Evolutionary conservation across 2,888 invertebrate genomes (phyloP).

Genomic region (Notodonta dromedarius): DNA sequence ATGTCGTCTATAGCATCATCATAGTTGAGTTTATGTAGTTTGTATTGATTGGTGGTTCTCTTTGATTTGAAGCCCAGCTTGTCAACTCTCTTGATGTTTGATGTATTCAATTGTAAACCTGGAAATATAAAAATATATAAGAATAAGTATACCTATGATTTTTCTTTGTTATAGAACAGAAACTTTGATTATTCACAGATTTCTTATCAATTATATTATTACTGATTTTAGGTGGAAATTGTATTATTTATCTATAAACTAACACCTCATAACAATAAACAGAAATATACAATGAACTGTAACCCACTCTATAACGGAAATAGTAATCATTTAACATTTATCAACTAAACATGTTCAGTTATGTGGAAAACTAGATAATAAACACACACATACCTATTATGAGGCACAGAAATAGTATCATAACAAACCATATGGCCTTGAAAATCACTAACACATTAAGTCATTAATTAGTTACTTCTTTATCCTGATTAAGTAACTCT

Average conservation of each 20-base stretch:
- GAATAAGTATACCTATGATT: not conserved
- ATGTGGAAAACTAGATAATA: slow-evolving; percentile 7
- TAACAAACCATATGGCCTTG: not conserved
- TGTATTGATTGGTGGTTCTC: slow-evolving; percentile 35
- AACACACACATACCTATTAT: not conserved
- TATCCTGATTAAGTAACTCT: too few relatives aligned
- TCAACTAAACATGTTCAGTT: too few relatives aligned
- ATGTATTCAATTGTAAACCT: slow-evolving; percentile 40
- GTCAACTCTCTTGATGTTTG: slow-evolving; percentile 50
- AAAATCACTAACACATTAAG: not conserved
- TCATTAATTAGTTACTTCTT: too few relatives aligned
- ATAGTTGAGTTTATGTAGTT: slow-evolving; percentile 52
- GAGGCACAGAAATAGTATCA: not conserved
- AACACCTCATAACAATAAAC: too few relatives aligned
- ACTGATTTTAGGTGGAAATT: not conserved
- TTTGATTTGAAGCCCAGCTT: slow-evolving; percentile 54
- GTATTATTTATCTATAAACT: too few relatives aligned
- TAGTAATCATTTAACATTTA: too few relatives aligned
- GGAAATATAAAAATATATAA: slow-evolving; percentile 5
- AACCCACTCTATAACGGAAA: too few relatives aligned
- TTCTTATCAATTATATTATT: not conserved
- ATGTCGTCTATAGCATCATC: slow-evolving; percentile 66
- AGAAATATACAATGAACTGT: too few relatives aligned
- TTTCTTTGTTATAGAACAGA: too few relatives aligned
- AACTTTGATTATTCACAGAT: not conserved